Base-by-base conservation (phyloP, 2,797 vertebrate species). In the Oophaga sylvatica region DNA sequence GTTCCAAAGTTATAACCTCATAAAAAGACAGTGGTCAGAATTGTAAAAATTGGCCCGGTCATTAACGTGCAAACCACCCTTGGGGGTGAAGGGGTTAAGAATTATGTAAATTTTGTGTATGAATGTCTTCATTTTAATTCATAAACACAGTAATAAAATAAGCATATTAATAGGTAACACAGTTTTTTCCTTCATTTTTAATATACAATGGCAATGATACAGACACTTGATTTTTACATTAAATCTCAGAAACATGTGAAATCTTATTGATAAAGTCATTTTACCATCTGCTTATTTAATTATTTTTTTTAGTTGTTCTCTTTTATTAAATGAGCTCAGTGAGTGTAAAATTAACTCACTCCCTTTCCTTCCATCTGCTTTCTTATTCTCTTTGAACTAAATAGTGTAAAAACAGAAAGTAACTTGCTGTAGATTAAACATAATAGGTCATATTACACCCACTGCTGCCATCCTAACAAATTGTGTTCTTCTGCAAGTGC, bases 381-480 rank as follows among this genome's bases (percentile, higher is more conserved):
- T 85, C 71, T 85, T 29, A 65, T 85, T 85, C 41, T 26, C 41
- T 77, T 77, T 85, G n/a, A 53, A 53, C n/a, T 67, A 76, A 76
- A 77, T 26, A 76, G 59, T 65, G 73, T 77, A 85, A 85, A 83
- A 78, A 77, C 73, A 85, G 59, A 48, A 76, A 48, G 71, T 77
- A 16, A 75, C 67, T 77, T 84, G 73, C 60, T 84, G 71, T 63
- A 76, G 57, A 62, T 84, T 45, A 84, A 84, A 84, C 71, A 84
- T 76, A 65, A 76, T 84, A 84, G 71, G 83, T 84, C 82, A 76
- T 59, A 48, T 84, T 84, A 62, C 83, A 76, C 83, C 71, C 83
- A 84, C 83, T 84, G 41, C 57, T 84, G 35, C 59, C 71, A 84
- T 77, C 35, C 16, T 62, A 77, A 84, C 83, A 84, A 84, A 84